Evolutionary conservation across 2,113 vertebrate species (phyloP).

Genomic region (Calypte anna): DNA sequence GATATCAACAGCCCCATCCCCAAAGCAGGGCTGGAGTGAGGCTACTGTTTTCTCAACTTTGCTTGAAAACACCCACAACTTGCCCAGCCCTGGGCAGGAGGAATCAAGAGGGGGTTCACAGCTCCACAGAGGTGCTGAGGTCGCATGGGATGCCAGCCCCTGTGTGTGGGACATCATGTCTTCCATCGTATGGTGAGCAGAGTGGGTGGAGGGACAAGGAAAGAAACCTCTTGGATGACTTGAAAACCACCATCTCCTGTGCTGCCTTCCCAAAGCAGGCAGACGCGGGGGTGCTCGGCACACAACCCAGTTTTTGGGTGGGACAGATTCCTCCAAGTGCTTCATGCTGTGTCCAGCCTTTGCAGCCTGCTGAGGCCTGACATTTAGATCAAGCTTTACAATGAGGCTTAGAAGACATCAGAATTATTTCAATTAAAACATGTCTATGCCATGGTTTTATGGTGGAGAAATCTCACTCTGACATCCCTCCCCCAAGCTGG

Average conservation of each 20-base stretch:
- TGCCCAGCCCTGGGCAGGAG: not conserved
- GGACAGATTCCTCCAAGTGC: not conserved
- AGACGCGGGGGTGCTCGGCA: not conserved
- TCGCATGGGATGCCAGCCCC: not conserved
- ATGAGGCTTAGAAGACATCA: not conserved
- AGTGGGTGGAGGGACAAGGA: not conserved
- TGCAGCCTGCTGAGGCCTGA: not conserved
- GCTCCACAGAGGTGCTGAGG: rapidly evolving
- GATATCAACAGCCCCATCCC: not conserved
- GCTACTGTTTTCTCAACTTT: not conserved
- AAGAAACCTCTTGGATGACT: not conserved
- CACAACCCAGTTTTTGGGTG: not conserved
- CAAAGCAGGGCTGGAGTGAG: too few species aligned
- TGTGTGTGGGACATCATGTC: rapidly evolving
- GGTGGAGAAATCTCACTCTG: not conserved
- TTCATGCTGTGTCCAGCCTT: not conserved
- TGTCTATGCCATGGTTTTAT: not conserved
- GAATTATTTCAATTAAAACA: not conserved
- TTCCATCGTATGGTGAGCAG: not conserved
- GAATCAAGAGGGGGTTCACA: not conserved
- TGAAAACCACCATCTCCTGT: not conserved
- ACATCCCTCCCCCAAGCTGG: not conserved
- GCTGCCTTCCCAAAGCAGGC: not conserved
- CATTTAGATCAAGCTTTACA: not conserved
- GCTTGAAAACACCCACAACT: not conserved